Conservation (phyloP, 2,888 invertebrate genomes). For the Patella ulyssiponensis region DNA sequence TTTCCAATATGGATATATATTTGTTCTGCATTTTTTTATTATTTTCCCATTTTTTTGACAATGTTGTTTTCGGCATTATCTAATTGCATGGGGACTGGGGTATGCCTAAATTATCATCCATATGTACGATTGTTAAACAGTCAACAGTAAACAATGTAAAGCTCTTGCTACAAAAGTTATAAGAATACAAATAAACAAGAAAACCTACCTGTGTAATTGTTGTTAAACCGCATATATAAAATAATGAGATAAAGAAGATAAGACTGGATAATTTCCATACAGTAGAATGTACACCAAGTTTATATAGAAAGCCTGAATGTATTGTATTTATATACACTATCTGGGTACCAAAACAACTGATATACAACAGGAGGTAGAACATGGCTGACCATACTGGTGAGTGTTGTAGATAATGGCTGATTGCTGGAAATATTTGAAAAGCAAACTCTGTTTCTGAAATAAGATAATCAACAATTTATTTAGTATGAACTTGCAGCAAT, state of each 20-base stretch:
- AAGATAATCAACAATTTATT: background rate
- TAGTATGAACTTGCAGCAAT: too few relatives aligned
- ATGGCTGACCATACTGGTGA: constrained; percentile 47
- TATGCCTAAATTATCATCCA: too few relatives aligned
- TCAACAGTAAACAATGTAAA: too few relatives aligned
- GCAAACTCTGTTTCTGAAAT: constrained; percentile 56
- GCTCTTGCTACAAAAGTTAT: too few relatives aligned
- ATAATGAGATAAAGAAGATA: constrained; percentile 24
- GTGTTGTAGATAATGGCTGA: constrained; percentile 47
- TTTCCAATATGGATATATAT: too few relatives aligned
- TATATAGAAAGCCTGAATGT: constrained; percentile 10
- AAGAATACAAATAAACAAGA: too few relatives aligned
- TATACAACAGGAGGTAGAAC: constrained; percentile 48
- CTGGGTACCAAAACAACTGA: constrained; percentile 36
- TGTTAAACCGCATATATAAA: constrained; percentile 33
- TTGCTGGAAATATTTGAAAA: constrained; percentile 52
- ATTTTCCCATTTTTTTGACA: too few relatives aligned
- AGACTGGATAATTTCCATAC: constrained; percentile 27
- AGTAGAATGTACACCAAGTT: constrained; percentile 22
- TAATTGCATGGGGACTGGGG: too few relatives aligned
- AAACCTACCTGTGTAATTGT: constrained; percentile 36
- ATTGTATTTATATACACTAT: constrained; percentile 14
- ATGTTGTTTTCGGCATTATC: too few relatives aligned
- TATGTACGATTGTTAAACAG: too few relatives aligned
- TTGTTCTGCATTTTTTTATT: too few relatives aligned